Evolutionary conservation across 2,888 invertebrate species (phyloP).

Genomic region (Abrostola tripartita): DNA sequence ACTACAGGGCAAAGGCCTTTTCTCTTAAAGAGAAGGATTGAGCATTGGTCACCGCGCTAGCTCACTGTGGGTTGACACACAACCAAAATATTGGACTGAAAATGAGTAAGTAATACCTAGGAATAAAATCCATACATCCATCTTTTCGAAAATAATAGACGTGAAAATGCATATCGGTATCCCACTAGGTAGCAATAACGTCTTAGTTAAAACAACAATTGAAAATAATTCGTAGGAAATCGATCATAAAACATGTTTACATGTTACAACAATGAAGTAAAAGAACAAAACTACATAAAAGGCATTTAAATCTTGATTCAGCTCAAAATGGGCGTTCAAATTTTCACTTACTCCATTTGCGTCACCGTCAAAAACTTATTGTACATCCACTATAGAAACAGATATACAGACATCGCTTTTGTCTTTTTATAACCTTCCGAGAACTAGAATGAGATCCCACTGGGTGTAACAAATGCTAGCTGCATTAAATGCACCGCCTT

Average conservation of each 20-base stretch:
- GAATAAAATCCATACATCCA: no score
- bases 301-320: constrained; percentile 16
- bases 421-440: constrained; percentile 43
- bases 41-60: no score
- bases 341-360: constrained; percentile 23
- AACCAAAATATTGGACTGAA: no score
- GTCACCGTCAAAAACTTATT: constrained; percentile 39
- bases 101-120: no score
- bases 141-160: background rate
- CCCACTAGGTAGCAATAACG: background rate
- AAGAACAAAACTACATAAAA: constrained; percentile 23
- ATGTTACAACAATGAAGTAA: constrained; percentile 7
- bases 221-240: constrained; percentile 9
- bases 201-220: background rate
- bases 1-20: no score
- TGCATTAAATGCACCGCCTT: constrained; percentile 62
- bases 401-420: constrained; percentile 21
- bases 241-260: constrained; percentile 9
- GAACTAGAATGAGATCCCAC: constrained; percentile 60
- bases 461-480: constrained; percentile 70
- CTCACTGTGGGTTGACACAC: no score
- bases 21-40: no score
- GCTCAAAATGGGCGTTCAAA: constrained; percentile 31
- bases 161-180: no score
- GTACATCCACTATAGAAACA: constrained; percentile 23